Conservation (phyloP, 2,113 vertebrate genomes). For the Oxygymnocypris stewartii region DNA sequence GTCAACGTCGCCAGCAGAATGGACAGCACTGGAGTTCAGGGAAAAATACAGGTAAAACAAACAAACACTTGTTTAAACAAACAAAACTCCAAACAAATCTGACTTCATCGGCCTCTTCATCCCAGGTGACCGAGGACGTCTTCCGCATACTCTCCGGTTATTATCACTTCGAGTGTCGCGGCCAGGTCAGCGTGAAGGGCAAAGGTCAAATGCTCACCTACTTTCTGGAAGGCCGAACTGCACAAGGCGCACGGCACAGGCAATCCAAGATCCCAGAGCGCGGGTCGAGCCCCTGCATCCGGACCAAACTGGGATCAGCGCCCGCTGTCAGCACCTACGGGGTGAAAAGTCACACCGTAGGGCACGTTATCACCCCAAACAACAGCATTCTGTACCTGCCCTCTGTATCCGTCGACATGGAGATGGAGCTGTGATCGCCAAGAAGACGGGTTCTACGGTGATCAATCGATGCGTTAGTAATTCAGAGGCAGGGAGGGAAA, state of each 20-base stretch:
- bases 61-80: neutral
- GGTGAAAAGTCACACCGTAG: constrained; percentile 68
- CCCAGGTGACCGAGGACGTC: constrained; percentile 95
- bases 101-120: constrained; percentile 5
- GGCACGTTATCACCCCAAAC: constrained; percentile 72
- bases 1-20: constrained; percentile 97
- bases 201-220: constrained; percentile 99
- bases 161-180: constrained; percentile 89
- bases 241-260: constrained; percentile 57
- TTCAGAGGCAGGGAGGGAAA: constrained; percentile 17
- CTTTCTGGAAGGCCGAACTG: constrained; percentile 87
- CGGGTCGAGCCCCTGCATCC: too few species aligned
- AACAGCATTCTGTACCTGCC: constrained; percentile 83
- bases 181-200: constrained; percentile 98
- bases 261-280: constrained; percentile 71
- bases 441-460: constrained; percentile 22
- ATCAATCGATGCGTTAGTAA: constrained; percentile 32
- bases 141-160: constrained; percentile 82
- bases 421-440: constrained; percentile 80
- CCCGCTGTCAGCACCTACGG: constrained; percentile 71
- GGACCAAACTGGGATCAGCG: constrained; percentile 78
- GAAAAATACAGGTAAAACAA: constrained; percentile 88
- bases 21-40: constrained; percentile 96
- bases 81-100: neutral
- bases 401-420: constrained; percentile 74